phyloP scores from a whole-genome alignment of 2,888 invertebrate genomes.

The Trisateles emortualis region DNA sequence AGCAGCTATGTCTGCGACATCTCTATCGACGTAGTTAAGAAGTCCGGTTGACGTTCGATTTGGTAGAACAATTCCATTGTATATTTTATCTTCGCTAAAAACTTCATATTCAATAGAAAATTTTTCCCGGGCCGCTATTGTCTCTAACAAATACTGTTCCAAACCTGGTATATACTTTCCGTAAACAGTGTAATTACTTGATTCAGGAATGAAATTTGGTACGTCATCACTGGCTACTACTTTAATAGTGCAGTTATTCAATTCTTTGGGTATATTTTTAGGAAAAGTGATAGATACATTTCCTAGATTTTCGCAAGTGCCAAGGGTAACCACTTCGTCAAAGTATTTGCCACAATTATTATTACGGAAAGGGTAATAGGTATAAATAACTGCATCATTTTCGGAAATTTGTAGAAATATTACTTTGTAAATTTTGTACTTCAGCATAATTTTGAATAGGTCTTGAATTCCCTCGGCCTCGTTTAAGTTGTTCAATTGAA shows the following conservation, averaged over 20 bases:
- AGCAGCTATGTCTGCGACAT: constrained; percentile 56
- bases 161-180: constrained; percentile 52
- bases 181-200: constrained; percentile 47
- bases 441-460: constrained; percentile 51
- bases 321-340: constrained; percentile 46
- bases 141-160: constrained; percentile 65
- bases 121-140: constrained; percentile 53
- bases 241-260: constrained; percentile 58
- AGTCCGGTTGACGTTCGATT: constrained; percentile 64
- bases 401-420: constrained; percentile 49
- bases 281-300: constrained; percentile 37
- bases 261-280: constrained; percentile 27
- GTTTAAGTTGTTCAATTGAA: constrained; percentile 43
- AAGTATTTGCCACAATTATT: constrained; percentile 56
- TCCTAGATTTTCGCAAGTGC: constrained; percentile 47
- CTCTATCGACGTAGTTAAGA: constrained; percentile 52
- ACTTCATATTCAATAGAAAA: constrained; percentile 52
- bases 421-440: constrained; percentile 55
- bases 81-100: constrained; percentile 29
- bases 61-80: constrained; percentile 55
- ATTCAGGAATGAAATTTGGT: constrained; percentile 55
- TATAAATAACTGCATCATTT: constrained; percentile 42
- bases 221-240: constrained; percentile 56
- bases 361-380: constrained; percentile 58
- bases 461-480: constrained; percentile 34